phyloP scores from a whole-genome alignment of 2,113 vertebrate genomes.

The Galeopterus variegatus region DNA sequence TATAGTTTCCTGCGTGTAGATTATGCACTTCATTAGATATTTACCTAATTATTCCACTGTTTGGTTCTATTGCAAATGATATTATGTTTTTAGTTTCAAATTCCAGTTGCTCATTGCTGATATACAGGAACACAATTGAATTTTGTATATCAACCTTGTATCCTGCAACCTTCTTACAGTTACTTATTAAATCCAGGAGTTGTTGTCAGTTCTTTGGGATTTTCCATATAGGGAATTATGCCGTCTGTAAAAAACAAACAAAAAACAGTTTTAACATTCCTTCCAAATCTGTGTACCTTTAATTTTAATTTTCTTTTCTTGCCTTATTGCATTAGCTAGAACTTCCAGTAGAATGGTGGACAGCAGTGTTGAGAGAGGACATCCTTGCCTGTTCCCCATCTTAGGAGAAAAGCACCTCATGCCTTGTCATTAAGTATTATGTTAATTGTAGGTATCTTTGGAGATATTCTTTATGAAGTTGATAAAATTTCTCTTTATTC shows the following conservation, averaged over 20 bases:
- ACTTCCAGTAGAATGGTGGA: background rate
- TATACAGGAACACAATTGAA: background rate
- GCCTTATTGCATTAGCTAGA: background rate
- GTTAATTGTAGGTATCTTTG: background rate
- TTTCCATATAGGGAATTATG: background rate
- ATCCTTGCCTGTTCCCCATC: background rate
- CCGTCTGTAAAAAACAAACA: background rate
- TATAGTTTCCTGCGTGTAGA: background rate
- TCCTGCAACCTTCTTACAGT: background rate
- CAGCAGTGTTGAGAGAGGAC: rapidly evolving
- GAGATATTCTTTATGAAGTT: background rate
- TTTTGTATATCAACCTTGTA: background rate
- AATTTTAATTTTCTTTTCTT: too few species aligned
- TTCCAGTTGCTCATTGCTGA: background rate
- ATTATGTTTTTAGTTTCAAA: background rate
- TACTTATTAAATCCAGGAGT: background rate
- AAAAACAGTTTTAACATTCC: background rate
- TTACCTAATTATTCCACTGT: background rate
- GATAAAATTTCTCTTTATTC: background rate
- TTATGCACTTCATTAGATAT: background rate
- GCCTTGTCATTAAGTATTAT: background rate
- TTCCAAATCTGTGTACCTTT: too few species aligned
- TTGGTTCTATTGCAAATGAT: background rate
- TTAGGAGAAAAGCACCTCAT: background rate
- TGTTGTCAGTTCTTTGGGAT: background rate